phyloP scores from a whole-genome alignment of 1,140 invertebrate species.

The Zaprionus ornatus region DNA sequence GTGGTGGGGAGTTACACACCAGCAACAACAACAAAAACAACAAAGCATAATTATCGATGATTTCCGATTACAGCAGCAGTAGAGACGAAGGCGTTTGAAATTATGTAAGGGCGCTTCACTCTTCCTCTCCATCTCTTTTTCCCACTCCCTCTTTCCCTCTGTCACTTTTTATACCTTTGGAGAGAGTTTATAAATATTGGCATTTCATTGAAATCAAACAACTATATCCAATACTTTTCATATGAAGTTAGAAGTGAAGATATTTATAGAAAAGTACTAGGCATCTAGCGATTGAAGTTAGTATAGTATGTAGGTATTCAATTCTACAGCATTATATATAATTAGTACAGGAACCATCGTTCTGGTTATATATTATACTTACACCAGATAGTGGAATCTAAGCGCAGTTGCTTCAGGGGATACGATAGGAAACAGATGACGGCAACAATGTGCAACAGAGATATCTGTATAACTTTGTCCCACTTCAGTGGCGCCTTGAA shows the following conservation, averaged over 20 bases:
- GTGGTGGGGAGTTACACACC: not conserved
- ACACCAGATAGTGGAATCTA: constrained; percentile 67
- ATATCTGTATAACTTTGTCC: constrained; percentile 83
- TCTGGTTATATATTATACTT: constrained; percentile 50
- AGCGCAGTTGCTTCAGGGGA: constrained; percentile 52
- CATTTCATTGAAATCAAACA: too few relatives aligned
- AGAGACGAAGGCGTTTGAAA: not conserved
- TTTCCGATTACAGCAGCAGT: constrained; percentile 9
- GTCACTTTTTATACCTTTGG: too few relatives aligned
- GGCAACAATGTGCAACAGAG: constrained; percentile 67
- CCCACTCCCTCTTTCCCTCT: constrained; percentile 11
- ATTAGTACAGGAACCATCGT: too few relatives aligned
- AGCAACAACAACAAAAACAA: not conserved
- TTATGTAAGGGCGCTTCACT: not conserved
- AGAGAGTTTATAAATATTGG: too few relatives aligned
- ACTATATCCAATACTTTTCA: too few relatives aligned
- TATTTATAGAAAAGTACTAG: too few relatives aligned
- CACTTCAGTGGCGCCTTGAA: constrained; percentile 83
- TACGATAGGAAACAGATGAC: constrained; percentile 54
- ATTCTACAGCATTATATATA: too few relatives aligned
- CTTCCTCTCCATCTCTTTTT: constrained; percentile 3
- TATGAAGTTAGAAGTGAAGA: too few relatives aligned
- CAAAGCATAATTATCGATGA: constrained; percentile 13
- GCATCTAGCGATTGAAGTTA: too few relatives aligned
- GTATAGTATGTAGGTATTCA: too few relatives aligned